Base-by-base conservation (phyloP, 1,140 invertebrate species). In the Bradysia coprophila region DNA sequence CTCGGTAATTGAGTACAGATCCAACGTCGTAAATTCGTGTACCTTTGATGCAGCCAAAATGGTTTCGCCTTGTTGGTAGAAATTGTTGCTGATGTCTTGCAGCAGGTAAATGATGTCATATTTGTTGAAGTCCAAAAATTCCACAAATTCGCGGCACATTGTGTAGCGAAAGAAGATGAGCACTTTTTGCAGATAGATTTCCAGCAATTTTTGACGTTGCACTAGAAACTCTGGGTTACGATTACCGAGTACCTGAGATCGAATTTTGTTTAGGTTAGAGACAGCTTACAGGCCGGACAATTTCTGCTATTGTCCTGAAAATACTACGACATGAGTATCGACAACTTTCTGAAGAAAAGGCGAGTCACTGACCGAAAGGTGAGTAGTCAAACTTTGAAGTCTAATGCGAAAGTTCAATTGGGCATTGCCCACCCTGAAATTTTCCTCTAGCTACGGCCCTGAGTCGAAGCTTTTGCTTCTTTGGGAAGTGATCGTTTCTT, bases 1-100 rank as follows among this genome's bases (percentile, higher is more conserved):
- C 59, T 90, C 78, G 52, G 81, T 88, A 38, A 95, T 79, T 18
- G 89, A 83, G 65, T 85, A 77, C 9, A 94, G 61, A 78, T 39
- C 41, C 4, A 42, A 13, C 6, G 15, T 11, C 18, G 36, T 9
- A 24, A 38, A 38, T 21, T 41, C 21, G 22, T 40, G 19, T 8
- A 15, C 24, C 45, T 71, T 74, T 21, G 63, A 68, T 45, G 61
- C 63, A 44, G 71, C 59, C 21, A 81, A 56, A 20, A 82, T 54
- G 20, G 62, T 60, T 51, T 83, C 78, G 2, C 80, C 78, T 54
- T 79, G 72, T 22, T 70, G 65, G 54, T 71, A 81, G 48, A 83
- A 76, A 41, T 74, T 67, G 38, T 75, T 60, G 1, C 84, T 79
- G 54, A 89, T 66, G 53, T 76, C 75, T 68, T 85, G 81, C 4